These are phyloP conservation scores for Acronicta aceris DNA, from an alignment of 2,888 invertebrate genomes.

Conservation along the genomic window DNA sequence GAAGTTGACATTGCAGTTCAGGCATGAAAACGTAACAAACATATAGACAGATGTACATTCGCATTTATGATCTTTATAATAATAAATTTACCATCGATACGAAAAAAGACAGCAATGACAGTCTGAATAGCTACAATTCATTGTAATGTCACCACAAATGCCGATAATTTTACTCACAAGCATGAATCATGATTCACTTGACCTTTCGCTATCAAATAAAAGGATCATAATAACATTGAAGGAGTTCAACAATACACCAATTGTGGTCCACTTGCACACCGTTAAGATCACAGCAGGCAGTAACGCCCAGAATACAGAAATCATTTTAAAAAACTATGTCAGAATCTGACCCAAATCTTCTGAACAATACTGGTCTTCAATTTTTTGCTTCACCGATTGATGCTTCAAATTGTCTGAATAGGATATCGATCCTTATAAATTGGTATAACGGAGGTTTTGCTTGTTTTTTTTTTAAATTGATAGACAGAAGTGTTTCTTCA, in stretches of 20 bases:
- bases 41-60: no score
- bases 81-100: no score
- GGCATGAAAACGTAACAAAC: no score
- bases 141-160: slow-evolving; percentile 16
- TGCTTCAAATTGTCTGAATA: slow-evolving; percentile 29
- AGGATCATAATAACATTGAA: slow-evolving; percentile 51
- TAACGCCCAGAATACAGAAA: slow-evolving; percentile 42
- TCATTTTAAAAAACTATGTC: slow-evolving; percentile 44
- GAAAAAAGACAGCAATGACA: neutral
- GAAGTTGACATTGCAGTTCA: no score
- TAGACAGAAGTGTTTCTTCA: slow-evolving; percentile 16
- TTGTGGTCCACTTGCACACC: slow-evolving; percentile 53
- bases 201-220: slow-evolving; percentile 56
- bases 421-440: slow-evolving; percentile 48
- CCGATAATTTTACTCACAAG: slow-evolving; percentile 21
- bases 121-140: slow-evolving; percentile 1
- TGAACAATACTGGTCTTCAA: slow-evolving; percentile 53
- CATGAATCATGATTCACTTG: slow-evolving; percentile 36
- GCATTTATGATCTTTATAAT: no score
- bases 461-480: slow-evolving; percentile 18
- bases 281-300: slow-evolving; percentile 54
- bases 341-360: slow-evolving; percentile 51
- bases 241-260: slow-evolving; percentile 49
- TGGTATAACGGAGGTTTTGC: slow-evolving; percentile 49
- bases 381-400: slow-evolving; percentile 51